Percentiles rank a stretch among this genome's conserved stretches.
Evolutionary conservation across 2,797 vertebrate genomes (phyloP).

Genomic region (Ambastaia sidthimunki): DNA sequence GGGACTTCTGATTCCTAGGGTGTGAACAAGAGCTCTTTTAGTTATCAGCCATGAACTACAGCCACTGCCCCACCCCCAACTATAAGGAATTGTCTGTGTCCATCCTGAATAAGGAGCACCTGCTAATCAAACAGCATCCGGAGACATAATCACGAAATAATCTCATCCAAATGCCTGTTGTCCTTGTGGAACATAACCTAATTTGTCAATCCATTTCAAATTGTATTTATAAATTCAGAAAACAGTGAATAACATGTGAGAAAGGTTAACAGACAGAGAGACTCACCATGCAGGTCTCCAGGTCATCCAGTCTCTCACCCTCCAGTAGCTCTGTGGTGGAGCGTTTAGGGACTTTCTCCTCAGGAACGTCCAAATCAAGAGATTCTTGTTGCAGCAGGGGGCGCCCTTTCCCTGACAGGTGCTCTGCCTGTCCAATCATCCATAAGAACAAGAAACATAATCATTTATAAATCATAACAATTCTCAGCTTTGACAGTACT

Average conservation of each 20-base stretch:
- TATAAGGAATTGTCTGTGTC: too few species aligned
- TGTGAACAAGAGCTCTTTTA: background rate
- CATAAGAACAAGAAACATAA: background rate
- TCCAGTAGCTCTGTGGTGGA: slow-evolving; percentile 85
- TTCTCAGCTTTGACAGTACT: too few species aligned
- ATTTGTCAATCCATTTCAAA: too few species aligned
- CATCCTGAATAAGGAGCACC: too few species aligned
- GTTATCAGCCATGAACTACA: background rate
- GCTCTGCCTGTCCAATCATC: slow-evolving; percentile 81
- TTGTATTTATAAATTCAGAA: too few species aligned
- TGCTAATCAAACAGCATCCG: too few species aligned
- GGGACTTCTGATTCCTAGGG: too few species aligned
- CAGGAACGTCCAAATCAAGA: slow-evolving; percentile 83
- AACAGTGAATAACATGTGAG: background rate
- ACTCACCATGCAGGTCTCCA: slow-evolving; percentile 94
- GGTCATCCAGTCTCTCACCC: slow-evolving; percentile 89
- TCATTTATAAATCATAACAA: background rate
- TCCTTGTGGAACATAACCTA: too few species aligned
- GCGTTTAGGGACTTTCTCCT: slow-evolving; percentile 85
- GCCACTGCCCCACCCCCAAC: background rate
- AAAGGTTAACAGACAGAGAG: background rate
- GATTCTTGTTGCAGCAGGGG: slow-evolving; percentile 85
- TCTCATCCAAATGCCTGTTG: too few species aligned
- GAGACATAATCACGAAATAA: too few species aligned
- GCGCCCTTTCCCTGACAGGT: slow-evolving; percentile 86